Evolutionary conservation across 2,113 vertebrate genomes (phyloP).

Genomic region (Mesocricetus auratus): DNA sequence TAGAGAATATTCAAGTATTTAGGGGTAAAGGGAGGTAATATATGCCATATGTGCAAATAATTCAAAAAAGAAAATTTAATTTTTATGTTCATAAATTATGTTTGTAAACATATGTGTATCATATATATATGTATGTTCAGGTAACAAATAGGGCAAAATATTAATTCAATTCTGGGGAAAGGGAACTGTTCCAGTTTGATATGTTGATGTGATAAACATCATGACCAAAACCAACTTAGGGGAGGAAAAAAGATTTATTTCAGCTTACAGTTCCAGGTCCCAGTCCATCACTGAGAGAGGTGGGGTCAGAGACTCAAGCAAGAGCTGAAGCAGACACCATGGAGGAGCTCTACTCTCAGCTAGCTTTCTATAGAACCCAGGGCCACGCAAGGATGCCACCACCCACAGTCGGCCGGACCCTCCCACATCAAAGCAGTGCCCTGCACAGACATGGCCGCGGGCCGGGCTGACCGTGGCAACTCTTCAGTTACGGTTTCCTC

Average conservation of each 20-base stretch:
- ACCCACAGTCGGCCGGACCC: neutral
- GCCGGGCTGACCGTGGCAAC: neutral
- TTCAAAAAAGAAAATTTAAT: neutral
- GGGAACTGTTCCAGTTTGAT: neutral
- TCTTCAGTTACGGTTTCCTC: neutral
- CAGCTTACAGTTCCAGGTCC: neutral
- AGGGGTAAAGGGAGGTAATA: neutral
- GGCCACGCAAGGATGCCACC: neutral
- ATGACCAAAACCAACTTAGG: neutral
- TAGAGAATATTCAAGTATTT: neutral
- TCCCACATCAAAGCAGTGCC: neutral
- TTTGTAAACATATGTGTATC: neutral
- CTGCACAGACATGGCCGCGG: no score
- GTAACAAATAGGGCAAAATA: slow-evolving; percentile 1
- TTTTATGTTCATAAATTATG: neutral
- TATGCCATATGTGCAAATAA: neutral
- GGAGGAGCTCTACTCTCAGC: neutral
- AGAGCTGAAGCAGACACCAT: neutral
- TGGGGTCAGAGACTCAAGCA: neutral
- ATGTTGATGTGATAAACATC: neutral
- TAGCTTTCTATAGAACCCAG: neutral
- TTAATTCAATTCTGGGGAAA: neutral
- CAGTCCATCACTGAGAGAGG: neutral
- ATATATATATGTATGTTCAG: neutral
- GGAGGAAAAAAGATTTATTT: neutral